A percentile compares a stretch with the other conserved stretches of the same genome.
phyloP scores from a whole-genome alignment of 2,113 vertebrate genomes.

The Himantopus leucocephalus region DNA sequence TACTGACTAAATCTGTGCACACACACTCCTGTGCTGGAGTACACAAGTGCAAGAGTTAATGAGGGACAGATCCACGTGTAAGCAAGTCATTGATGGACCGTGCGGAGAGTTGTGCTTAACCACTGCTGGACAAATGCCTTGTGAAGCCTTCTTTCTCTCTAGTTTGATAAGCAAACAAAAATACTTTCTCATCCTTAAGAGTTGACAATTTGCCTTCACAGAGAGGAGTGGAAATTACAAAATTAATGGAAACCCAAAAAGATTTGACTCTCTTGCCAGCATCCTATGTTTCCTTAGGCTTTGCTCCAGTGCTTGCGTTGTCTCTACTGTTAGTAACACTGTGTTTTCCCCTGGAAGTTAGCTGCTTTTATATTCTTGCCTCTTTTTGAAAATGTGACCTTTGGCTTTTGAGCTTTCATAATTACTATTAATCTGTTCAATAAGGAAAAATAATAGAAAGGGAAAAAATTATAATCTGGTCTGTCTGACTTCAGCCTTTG shows the following conservation, averaged over 20 bases:
- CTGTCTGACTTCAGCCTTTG: background rate
- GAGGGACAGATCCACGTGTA: background rate
- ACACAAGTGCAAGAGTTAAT: background rate
- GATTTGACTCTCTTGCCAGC: background rate
- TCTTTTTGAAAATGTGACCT: background rate
- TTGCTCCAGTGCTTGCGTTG: background rate
- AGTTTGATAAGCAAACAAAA: background rate
- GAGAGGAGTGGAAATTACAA: background rate
- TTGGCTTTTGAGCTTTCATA: background rate
- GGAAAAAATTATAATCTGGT: background rate
- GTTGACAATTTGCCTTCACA: background rate
- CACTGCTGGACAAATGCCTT: background rate
- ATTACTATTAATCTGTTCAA: background rate
- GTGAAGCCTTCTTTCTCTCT: background rate
- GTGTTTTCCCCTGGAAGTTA: background rate
- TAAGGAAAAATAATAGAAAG: background rate
- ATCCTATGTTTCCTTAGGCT: background rate
- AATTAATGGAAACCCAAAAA: background rate
- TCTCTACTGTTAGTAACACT: background rate
- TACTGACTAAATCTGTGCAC: background rate
- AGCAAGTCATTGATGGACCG: background rate
- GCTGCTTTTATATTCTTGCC: background rate
- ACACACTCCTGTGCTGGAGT: background rate
- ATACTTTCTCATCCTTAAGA: background rate
- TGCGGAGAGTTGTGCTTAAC: background rate